Base-by-base conservation (phyloP, 2,113 vertebrate species). In the Salvator merianae region DNA sequence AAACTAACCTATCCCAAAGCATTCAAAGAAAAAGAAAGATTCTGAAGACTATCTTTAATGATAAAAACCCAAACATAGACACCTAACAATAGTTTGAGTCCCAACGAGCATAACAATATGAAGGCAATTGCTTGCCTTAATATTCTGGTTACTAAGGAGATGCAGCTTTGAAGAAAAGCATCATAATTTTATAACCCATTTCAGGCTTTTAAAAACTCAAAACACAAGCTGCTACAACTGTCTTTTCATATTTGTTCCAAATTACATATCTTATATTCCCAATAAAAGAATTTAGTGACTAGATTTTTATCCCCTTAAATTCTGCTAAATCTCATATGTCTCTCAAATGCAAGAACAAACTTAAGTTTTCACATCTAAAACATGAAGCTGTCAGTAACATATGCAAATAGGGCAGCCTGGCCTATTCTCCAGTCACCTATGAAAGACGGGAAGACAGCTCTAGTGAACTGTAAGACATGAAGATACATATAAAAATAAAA, bases 331-430 rank as follows among this genome's bases (percentile, higher is more conserved):
- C 30, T 7, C 26, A 40, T 28, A 36, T 72, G 16, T 77, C 62
- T 3, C 13, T 65, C 22, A 0, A 86, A 73, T 63, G 30, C 63
- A 40, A 76, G 34, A 30, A 55, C 69, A 34, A 65, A 88, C 24
- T 1, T 84, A 59, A 69, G 68, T 38, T 86, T 89, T 47, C 86
- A 63, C 86, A 40, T 80, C 83, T 86, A 83, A 88, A 89, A 34
- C 55, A n/a, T 81, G 40, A 68, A 87, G 62, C 63, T 82, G 82
- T 71, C 75, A 83, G 74, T 16, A 75, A 86, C 72, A 88, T 62
- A 50, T 0, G 1, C 76, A 66, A 81, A 66, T 71, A 80, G 71
- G 78, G 28, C 55, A 85, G 81, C 24, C 32, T 77, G 12, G 68
- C 14, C 62, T 80, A 43, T 22, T 88, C 26, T 88, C 85, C 78